A percentile compares a stretch with the other conserved stretches of the same genome.
These are phyloP conservation scores for Gambusia yucatana DNA, from an alignment of 2,797 vertebrate species.

Conservation along the genomic window DNA sequence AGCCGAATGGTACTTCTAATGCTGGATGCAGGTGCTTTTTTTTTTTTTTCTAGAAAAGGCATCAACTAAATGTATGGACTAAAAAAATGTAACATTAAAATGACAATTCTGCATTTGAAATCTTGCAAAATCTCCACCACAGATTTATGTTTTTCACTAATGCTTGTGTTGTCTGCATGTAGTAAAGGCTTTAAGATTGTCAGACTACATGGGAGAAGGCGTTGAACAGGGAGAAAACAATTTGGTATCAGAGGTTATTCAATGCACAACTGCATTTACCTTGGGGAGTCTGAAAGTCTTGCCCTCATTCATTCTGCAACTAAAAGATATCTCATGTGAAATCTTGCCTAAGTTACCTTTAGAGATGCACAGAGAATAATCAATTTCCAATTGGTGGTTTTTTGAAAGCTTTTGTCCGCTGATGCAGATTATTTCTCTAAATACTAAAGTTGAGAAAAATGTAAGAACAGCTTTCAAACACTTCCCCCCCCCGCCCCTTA, in stretches of 20 bases:
- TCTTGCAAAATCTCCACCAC: slow-evolving; percentile 66
- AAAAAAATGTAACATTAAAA: slow-evolving; percentile 42
- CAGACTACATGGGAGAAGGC: slow-evolving; percentile 35
- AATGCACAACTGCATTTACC: slow-evolving; percentile 51
- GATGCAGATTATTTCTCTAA: neutral
- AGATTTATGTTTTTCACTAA: slow-evolving; percentile 61
- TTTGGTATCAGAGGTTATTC: slow-evolving; percentile 41
- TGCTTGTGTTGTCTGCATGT: slow-evolving; percentile 72
- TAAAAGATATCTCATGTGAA: slow-evolving; percentile 9
- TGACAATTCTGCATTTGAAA: slow-evolving; percentile 63
- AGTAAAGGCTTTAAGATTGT: slow-evolving; percentile 67
- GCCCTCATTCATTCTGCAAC: slow-evolving; percentile 28
- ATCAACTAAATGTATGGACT: slow-evolving; percentile 56
- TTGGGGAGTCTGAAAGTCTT: slow-evolving; percentile 26
- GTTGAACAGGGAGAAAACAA: slow-evolving; percentile 28
- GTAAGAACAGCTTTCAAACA: neutral
- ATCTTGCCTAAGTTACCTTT: neutral
- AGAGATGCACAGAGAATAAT: neutral
- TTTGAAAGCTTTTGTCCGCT: neutral
- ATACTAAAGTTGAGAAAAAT: neutral
- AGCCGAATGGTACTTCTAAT: slow-evolving; percentile 76
- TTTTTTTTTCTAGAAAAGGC: slow-evolving; percentile 60
- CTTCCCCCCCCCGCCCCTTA: no score
- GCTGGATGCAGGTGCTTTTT: slow-evolving; percentile 71
- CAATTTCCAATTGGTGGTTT: neutral